Evolutionary conservation across 2,888 invertebrate species (phyloP).

Genomic region (Drepanosiphum platanoidis): DNA sequence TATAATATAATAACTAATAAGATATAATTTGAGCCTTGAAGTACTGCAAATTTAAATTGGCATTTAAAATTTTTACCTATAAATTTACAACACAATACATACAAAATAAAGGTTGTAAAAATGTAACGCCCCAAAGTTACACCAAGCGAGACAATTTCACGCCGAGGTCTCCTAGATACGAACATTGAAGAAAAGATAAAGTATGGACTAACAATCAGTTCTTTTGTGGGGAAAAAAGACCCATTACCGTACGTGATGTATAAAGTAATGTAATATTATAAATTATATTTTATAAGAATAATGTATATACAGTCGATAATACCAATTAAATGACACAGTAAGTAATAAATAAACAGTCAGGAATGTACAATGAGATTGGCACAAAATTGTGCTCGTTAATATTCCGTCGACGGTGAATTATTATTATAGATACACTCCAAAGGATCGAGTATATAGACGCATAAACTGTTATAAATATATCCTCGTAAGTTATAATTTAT

Average conservation of each 20-base stretch:
- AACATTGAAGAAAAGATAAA: too few relatives aligned
- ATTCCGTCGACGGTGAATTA: conserved; percentile 6
- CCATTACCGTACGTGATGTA: neutral
- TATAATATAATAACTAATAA: too few relatives aligned
- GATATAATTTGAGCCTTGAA: too few relatives aligned
- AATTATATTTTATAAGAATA: too few relatives aligned
- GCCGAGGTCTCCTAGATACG: too few relatives aligned
- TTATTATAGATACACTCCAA: neutral
- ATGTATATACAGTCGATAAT: neutral
- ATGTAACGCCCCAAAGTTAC: too few relatives aligned
- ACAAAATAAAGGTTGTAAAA: too few relatives aligned
- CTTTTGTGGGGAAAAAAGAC: neutral
- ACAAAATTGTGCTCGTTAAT: conserved; percentile 19
- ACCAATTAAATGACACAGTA: conserved; percentile 13
- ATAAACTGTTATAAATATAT: neutral
- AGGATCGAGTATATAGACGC: neutral
- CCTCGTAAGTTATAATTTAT: too few relatives aligned
- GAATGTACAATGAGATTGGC: neutral
- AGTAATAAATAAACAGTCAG: conserved; percentile 35
- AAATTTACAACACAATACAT: too few relatives aligned
- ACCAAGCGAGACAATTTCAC: too few relatives aligned
- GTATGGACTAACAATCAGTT: too few relatives aligned
- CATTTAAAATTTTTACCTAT: too few relatives aligned
- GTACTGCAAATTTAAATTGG: neutral
- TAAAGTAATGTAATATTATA: conserved; percentile 29